Evolutionary conservation across 2,888 invertebrate species (phyloP), one percentile per base, ranked within the genome.

Genomic region (Phortica magna): DNA sequence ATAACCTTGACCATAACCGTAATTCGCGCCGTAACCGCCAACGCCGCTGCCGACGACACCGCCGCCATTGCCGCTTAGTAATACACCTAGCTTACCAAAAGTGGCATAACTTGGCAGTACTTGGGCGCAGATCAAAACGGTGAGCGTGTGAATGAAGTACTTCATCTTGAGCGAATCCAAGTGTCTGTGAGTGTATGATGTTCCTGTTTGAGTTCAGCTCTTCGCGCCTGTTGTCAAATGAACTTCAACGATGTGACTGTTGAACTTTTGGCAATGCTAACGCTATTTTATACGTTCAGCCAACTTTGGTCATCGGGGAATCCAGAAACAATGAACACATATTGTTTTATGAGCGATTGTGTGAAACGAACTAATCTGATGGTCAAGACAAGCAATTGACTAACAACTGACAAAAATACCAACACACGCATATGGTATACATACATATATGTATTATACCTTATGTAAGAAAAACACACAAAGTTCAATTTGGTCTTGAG

Each of bases 61-160:
- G 41, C 78, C 79, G 14, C 76, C 80, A 1, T 76, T 79, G 41
- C 82, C 81, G 19, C 85, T 84, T 61, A 83, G 74, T 73, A 89
- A 76, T 9, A 89, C 76, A 39, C 85, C 85, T 67, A 89, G 75
- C 73, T 89, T 89, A 77, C 83, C 83, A 61, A 89, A 88, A 22
- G 88, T 89, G 9, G 89, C 89, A 14, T 80, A 79, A 12, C 81
- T 81, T 4, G 88, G 88, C 0, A 79, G 53, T 22, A 77, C 64
- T 5, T 83, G 53, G 0, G 80, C 76, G 3, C 74, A 76, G 61
- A 82, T 53, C 0, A 83, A 65, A 57, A 81, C 17, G 73, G 71
- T 74, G 41, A 77, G 7, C 12, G 59, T 42, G 53, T 53, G 76
- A 17, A 79, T 68, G 76, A 76, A 81, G 61, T 80, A 70, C 78